Percentiles rank a stretch among this genome's conserved stretches.
Evolutionary conservation across 1,140 invertebrate genomes (phyloP).

Genomic region (Leptinotarsa undecemlineata): DNA sequence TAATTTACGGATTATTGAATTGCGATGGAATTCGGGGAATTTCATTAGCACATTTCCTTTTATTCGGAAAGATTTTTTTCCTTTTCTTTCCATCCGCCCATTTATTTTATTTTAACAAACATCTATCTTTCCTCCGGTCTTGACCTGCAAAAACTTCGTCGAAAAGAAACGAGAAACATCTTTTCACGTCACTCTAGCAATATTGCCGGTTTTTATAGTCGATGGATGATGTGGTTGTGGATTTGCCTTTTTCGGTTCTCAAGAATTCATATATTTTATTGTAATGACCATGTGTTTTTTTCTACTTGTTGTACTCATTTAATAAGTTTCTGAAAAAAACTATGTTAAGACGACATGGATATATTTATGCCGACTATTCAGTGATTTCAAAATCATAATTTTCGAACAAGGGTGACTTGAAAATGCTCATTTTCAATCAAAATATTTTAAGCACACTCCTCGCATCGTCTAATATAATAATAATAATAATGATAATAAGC

Average conservation of each 20-base stretch:
- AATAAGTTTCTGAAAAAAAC: no score
- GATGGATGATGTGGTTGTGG: not conserved
- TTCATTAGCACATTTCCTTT: slow-evolving; percentile 3
- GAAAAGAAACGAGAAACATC: not conserved
- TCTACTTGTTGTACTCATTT: no score
- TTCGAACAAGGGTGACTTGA: no score
- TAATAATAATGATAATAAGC: no score
- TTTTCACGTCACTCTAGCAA: not conserved
- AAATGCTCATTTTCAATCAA: no score
- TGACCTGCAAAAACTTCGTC: slow-evolving; percentile 4
- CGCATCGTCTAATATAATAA: no score
- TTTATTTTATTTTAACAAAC: slow-evolving; percentile 9
- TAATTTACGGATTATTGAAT: not conserved
- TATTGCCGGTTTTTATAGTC: not conserved
- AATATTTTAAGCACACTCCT: no score
- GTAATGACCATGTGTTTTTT: no score
- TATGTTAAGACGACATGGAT: no score
- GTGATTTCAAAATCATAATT: no score
- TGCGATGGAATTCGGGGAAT: not conserved
- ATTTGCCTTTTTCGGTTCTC: not conserved
- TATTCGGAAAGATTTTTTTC: not conserved
- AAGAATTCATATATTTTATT: no score
- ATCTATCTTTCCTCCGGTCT: slow-evolving; percentile 5
- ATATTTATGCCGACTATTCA: no score
- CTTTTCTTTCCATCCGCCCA: slow-evolving; percentile 2